Evolutionary conservation across 2,888 invertebrate genomes (phyloP), one percentile per base, ranked within the genome.

Genomic region (Dolichomitus sp.): DNA sequence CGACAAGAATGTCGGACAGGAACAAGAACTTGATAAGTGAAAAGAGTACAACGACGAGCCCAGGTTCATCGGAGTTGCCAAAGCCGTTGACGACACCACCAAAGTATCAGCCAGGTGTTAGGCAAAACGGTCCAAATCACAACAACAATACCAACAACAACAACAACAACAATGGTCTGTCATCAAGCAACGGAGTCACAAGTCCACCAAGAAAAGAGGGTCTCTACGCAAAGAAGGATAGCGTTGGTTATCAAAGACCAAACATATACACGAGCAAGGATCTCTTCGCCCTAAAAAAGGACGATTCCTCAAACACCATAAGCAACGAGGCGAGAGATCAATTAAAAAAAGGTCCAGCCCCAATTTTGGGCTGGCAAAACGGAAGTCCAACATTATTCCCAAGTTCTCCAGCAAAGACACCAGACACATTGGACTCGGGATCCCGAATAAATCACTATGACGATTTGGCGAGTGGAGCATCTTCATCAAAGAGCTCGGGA

Each of bases 401-500:
- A 0, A 90, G 88, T 19, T 89, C 90, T 0, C 90, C 90, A 12
- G 30, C 61, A 0, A 79, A 78, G 17, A 86, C 79, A 23, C 84
- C 85, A 9, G 81, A 78, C 6, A 83, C 77, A 0, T 23, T 70
- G 9, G 80, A 52, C n/a, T 73, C 65, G 27, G 76, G 69, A 37
- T 61, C 45, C 14, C 33, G 75, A 17, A 74, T 76, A 17, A 65
- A 69, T 52, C 4, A 82, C 19, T 74, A 52, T 40, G 63, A 74
- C 52, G 73, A 66, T 1, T 17, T 45, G 19, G 68, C 76, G 52
- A 76, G 70, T 33, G 74, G 78, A 2, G 69, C 66, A 0, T 66
- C 84, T 12, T 86, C 95, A 4, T 91, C 92, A 0, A 94, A 94
- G 12, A 93, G 92, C 79, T 95, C 95, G 37, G 95, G 95, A 4